These are phyloP conservation scores for Chrysolina americana DNA, from an alignment of 2,888 invertebrate species.

Conservation along the genomic window DNA sequence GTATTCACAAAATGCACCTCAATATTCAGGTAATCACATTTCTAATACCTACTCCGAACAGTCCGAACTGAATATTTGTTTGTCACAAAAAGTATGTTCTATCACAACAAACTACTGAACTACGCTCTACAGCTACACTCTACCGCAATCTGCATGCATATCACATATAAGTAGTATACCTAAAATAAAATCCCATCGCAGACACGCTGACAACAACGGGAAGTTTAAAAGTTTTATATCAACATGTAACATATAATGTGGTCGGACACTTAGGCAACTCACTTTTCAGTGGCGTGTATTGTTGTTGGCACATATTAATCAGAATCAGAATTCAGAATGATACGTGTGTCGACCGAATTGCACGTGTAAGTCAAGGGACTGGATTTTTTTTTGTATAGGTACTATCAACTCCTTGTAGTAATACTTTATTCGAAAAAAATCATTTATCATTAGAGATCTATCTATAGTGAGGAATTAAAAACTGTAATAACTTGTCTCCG, in stretches of 20 bases:
- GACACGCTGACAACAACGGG: conserved; percentile 21
- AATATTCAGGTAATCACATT: not conserved
- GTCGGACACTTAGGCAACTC: conserved; percentile 26
- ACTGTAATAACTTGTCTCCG: too few species aligned
- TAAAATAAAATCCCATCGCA: not conserved
- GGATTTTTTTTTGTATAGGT: too few species aligned
- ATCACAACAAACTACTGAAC: not conserved
- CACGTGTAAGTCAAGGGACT: too few species aligned
- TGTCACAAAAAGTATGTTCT: not conserved
- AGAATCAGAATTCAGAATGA: too few species aligned
- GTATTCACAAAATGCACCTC: not conserved
- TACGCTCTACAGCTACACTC: not conserved
- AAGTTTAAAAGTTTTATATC: conserved; percentile 12
- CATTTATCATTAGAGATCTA: too few species aligned
- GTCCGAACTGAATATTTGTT: not conserved
- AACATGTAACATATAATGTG: conserved; percentile 1
- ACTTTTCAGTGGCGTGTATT: not conserved
- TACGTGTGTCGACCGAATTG: too few species aligned
- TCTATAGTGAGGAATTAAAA: too few species aligned
- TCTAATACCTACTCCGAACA: too few species aligned
- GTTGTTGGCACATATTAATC: not conserved
- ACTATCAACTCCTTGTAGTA: too few species aligned
- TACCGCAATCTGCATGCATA: not conserved
- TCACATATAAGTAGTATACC: too few species aligned
- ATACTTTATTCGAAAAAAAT: too few species aligned